Percentiles rank a stretch among this genome's conserved stretches.
phyloP scores from a whole-genome alignment of 2,888 invertebrate species.

The Spilarctia lutea region DNA sequence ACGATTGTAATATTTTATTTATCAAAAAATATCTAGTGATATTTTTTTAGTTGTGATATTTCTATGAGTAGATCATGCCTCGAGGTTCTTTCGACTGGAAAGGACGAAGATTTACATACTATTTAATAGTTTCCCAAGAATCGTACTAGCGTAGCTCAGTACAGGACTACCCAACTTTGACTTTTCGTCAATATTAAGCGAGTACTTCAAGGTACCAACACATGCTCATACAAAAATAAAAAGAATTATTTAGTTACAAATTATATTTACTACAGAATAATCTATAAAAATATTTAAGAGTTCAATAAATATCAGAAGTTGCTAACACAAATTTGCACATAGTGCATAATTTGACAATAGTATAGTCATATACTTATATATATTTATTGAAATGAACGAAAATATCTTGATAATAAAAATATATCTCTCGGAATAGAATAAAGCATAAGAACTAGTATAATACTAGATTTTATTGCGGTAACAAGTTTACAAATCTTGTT shows the following conservation, averaged over 20 bases:
- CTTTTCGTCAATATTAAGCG: neutral
- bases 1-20: conserved; percentile 48
- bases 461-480: conserved; percentile 12
- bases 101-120: neutral
- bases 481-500: conserved; percentile 18
- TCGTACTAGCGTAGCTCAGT: neutral
- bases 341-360: conserved; percentile 44
- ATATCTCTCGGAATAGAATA: neutral
- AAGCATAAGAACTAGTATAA: neutral
- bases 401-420: conserved; percentile 40
- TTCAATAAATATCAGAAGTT: conserved; percentile 44
- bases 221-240: conserved; percentile 18
- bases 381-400: conserved; percentile 26
- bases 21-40: neutral
- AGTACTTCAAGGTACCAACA: neutral
- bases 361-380: conserved; percentile 13
- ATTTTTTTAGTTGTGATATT: neutral
- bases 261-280: conserved; percentile 55
- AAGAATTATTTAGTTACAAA: conserved; percentile 41
- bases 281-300: conserved; percentile 43
- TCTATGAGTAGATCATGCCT: neutral
- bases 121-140: neutral
- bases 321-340: conserved; percentile 52
- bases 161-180: neutral
- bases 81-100: neutral